A percentile compares a stretch with the other conserved stretches of the same genome.
These are phyloP conservation scores for Macquaria ambigua DNA, from an alignment of 2,113 vertebrate species.

Conservation along the genomic window DNA sequence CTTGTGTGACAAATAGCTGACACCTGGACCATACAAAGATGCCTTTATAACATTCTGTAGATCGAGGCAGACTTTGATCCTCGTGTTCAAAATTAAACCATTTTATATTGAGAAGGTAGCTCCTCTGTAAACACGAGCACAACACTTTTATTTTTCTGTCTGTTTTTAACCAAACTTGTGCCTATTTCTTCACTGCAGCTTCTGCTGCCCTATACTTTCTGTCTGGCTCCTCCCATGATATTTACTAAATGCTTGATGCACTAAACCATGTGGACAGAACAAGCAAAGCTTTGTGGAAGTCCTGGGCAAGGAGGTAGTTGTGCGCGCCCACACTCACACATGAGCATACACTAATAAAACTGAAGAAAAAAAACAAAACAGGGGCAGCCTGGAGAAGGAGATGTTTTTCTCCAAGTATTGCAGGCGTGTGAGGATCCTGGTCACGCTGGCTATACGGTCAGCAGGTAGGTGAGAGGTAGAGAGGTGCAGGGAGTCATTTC, in stretches of 20 bases:
- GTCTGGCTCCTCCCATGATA: conserved; percentile 30
- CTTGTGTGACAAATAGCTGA: neutral
- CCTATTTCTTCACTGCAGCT: neutral
- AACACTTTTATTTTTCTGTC: neutral
- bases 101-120: neutral
- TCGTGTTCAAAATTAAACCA: neutral
- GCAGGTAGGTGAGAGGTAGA: conserved; percentile 49
- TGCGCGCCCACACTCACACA: conserved; percentile 22
- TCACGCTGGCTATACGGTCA: conserved; percentile 13
- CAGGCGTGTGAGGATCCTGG: neutral
- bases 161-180: conserved; percentile 1
- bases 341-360: conserved; percentile 18
- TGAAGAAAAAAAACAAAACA: neutral
- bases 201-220: conserved; percentile 3
- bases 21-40: conserved; percentile 2
- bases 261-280: conserved; percentile 59
- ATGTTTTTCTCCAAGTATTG: conserved; percentile 25
- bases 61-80: neutral
- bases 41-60: neutral
- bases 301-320: conserved; percentile 17
- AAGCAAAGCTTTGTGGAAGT: conserved; percentile 69
- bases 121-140: conserved; percentile 3
- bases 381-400: neutral
- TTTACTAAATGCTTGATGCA: conserved; percentile 39
- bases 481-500: neutral